phyloP scores from a whole-genome alignment of 2,797 vertebrate genomes.

The Hippocampus kuda region DNA sequence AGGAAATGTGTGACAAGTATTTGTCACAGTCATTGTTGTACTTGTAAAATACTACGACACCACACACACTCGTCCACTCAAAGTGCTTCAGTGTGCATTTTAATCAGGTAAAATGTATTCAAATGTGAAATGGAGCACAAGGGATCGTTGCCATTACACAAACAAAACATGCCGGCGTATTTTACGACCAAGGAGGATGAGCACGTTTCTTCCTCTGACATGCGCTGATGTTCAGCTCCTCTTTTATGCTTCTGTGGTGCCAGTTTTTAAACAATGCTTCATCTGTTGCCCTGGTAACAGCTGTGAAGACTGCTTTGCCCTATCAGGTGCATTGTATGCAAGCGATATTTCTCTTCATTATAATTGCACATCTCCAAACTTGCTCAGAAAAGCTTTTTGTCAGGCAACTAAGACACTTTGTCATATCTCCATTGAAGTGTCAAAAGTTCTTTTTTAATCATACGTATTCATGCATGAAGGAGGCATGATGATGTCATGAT shows the following conservation, averaged over 20 bases:
- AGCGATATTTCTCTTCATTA: not conserved
- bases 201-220: not conserved
- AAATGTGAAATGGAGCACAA: constrained; percentile 11
- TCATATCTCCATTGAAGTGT: not conserved
- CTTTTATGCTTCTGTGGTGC: not conserved
- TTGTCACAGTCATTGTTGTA: constrained; percentile 29
- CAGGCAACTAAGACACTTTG: not conserved
- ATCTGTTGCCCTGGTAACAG: not conserved
- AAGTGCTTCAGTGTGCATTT: constrained; percentile 11
- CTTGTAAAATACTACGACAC: constrained; percentile 21
- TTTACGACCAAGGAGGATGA: not conserved
- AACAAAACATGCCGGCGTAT: not conserved
- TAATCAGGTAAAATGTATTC: constrained; percentile 20
- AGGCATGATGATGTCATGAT: not conserved
- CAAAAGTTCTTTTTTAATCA: no score
- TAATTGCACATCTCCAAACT: not conserved
- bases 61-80: constrained; percentile 26
- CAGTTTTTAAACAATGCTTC: not conserved
- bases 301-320: not conserved
- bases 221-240: not conserved
- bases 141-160: constrained; percentile 8
- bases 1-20: constrained; percentile 25
- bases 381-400: not conserved
- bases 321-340: not conserved
- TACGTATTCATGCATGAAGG: not conserved